These are phyloP conservation scores for Zaprionus obscuricornis DNA, from an alignment of 2,888 invertebrate species.

Conservation along the genomic window DNA sequence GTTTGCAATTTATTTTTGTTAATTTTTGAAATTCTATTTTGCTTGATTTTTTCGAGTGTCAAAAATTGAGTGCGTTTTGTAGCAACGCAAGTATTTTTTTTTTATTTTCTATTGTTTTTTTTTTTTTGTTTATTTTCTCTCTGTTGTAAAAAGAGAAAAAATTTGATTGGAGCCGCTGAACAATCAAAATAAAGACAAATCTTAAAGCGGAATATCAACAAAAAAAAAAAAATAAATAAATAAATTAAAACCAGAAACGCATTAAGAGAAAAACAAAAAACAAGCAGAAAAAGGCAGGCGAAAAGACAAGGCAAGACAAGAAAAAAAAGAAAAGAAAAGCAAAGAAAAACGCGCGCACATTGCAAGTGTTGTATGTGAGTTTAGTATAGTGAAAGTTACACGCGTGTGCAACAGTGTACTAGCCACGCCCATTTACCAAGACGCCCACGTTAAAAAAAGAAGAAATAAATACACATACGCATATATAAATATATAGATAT, in stretches of 20 bases:
- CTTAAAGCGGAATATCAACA: neutral
- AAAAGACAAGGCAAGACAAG: constrained; percentile 8
- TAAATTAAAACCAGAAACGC: constrained; percentile 18
- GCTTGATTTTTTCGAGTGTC: neutral
- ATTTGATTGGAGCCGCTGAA: constrained; percentile 29
- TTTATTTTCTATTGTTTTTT: constrained; percentile 16
- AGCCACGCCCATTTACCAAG: constrained; percentile 23
- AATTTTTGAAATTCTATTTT: constrained; percentile 15
- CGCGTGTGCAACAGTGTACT: constrained; percentile 42
- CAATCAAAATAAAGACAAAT: neutral
- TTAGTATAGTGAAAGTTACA: constrained; percentile 55
- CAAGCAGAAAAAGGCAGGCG: neutral
- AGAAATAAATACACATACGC: neutral
- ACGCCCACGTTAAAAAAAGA: constrained; percentile 12
- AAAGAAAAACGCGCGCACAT: constrained; percentile 33
- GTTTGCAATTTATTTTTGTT: no score
- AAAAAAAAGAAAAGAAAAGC: constrained; percentile 2
- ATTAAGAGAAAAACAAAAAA: constrained; percentile 11
- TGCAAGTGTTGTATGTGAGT: constrained; percentile 24
- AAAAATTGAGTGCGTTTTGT: constrained; percentile 25
- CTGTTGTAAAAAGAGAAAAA: constrained; percentile 2
- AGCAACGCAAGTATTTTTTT: no score
- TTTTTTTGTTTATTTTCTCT: constrained; percentile 18
- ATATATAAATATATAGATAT: neutral
- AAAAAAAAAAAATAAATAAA: constrained; percentile 1